Evolutionary conservation across 1,140 invertebrate species (phyloP), one percentile per base, ranked within the genome.

Genomic region (Ylistrum balloti): DNA sequence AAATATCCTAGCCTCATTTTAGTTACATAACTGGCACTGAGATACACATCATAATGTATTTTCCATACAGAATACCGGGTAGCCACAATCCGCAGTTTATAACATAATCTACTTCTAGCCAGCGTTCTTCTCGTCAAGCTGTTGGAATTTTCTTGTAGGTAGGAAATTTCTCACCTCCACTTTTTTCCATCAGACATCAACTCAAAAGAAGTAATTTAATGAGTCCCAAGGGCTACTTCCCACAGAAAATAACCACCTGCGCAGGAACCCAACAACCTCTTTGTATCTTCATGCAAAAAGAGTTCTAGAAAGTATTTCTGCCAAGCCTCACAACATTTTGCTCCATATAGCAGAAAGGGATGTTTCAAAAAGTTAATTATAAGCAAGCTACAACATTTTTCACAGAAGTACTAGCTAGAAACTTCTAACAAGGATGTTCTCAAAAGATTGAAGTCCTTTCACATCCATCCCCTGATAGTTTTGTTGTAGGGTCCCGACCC

Each of bases 221-320:
- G n/a, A n/a, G 22, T 74, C 56, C 56, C 56, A 74, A 17, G 9
- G n/a, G 56, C 56, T 74, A 0, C 56, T n/a, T 74, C 17, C n/a
- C 5, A 22, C 41, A 45, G 17, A 17, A 45, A 15, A 45, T 45
- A 45, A 45, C 41, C 56, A 74, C 5, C 56, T 74, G 56, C n/a
- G 56, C n/a, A 74, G 5, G 22, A n/a, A 5, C 22, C 56, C n/a
- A 74, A 17, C n/a, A 74, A n/a, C 56, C 56, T 45, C 9, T 74
- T 74, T 74, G 22, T 74, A 74, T 28, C 56, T 74, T 74, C 56
- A 74, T 74, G n/a, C 56, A 74, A n/a, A 74, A 74, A 28, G 22
- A 74, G 56, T 74, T 74, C 22, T 74, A 28, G 5, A n/a, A 22
- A 74, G 28, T 74, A 74, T 28, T 22, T 28, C 56, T 5, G 17